Percentiles rank a stretch among this genome's conserved stretches.
Conservation (phyloP, 2,888 invertebrate genomes). For the Ceraclea dissimilis region DNA sequence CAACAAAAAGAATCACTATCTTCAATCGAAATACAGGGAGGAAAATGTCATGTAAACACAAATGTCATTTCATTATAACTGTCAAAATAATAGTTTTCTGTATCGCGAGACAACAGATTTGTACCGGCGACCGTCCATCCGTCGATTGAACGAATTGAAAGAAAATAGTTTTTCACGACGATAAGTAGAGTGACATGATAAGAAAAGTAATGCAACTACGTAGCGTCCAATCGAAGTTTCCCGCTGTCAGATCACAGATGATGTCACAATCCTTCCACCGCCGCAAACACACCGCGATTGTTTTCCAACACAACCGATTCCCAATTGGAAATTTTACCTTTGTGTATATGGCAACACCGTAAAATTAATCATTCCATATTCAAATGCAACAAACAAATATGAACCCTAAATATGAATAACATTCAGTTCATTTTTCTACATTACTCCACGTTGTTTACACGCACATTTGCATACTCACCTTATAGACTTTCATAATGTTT, state of each 20-base stretch:
- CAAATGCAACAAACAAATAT: slow-evolving; percentile 9
- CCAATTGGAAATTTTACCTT: slow-evolving; percentile 19
- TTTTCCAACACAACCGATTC: slow-evolving; percentile 20
- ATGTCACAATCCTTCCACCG: slow-evolving; percentile 20
- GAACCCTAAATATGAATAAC: slow-evolving; percentile 4
- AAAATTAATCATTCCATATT: slow-evolving; percentile 20
- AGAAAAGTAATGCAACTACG: slow-evolving; percentile 6
- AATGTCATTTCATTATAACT: neutral
- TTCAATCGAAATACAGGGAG: neutral
- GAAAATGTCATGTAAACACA: neutral
- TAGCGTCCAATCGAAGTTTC: slow-evolving; percentile 13
- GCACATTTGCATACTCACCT: slow-evolving; percentile 27
- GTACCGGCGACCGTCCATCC: too few relatives aligned
- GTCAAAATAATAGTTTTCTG: neutral
- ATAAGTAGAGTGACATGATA: slow-evolving; percentile 6
- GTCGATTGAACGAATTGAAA: neutral
- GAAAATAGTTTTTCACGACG: slow-evolving; percentile 8
- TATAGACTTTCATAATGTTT: slow-evolving; percentile 20
- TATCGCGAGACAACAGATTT: too few relatives aligned
- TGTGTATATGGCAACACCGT: slow-evolving; percentile 22
- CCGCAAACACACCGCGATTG: slow-evolving; percentile 24
- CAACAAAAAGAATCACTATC: too few relatives aligned
- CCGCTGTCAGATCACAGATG: slow-evolving; percentile 18
- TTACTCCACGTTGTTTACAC: slow-evolving; percentile 11
- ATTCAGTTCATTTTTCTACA: slow-evolving; percentile 7